Base-by-base conservation (phyloP, 1,140 invertebrate species). In the Plectrocnemia conspersa region DNA sequence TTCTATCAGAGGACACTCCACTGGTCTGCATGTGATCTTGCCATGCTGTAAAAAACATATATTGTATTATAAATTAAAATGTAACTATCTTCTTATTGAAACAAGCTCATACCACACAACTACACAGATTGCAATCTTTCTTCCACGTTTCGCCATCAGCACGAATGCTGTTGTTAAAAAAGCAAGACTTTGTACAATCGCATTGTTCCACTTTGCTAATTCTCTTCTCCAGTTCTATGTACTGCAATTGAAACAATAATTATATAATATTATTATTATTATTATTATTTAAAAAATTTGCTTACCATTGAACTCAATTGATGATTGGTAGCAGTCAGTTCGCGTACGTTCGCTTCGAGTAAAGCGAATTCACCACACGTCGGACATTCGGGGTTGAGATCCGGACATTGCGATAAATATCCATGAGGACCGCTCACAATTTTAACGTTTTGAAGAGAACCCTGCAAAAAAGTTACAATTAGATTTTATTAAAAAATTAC, bases 171-270 rank as follows among this genome's bases (percentile, higher is more conserved):
- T 84, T 87, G 69, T 93, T 92, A 42, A 83, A 78, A 61, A 78
- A 77, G 75, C 91, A 95, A 32, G 86, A 89, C 71, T 89, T 89
- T 71, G 86, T 83, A 74, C 91, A 93, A 72, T 93, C 89, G 74
- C 91, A 95, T 66, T 89, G 82, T 73, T 93, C 88, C 62, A 93
- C 77, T 64, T 79, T 79, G 64, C 78, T 76, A 69, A 93, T 79
- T 56, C 85, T 79, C 63, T 80, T 78, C 70, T 92, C 88, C 58
- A 86, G 81, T 66, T 78, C 79, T 66, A 79, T 81, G 72, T 92
- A 78, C 89, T 93, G 74, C 7, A 64, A 67, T 42, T 21, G 27
- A 29, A n/a, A n/a, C 27, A 29, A 29, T 29, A n/a, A 29, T 29
- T n/a, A 29, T n/a, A 29, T 29, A 29, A 25, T 19, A 11, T 29